Evolutionary conservation across 2,888 invertebrate species (phyloP).

Genomic region (Napeogenes sylphis): DNA sequence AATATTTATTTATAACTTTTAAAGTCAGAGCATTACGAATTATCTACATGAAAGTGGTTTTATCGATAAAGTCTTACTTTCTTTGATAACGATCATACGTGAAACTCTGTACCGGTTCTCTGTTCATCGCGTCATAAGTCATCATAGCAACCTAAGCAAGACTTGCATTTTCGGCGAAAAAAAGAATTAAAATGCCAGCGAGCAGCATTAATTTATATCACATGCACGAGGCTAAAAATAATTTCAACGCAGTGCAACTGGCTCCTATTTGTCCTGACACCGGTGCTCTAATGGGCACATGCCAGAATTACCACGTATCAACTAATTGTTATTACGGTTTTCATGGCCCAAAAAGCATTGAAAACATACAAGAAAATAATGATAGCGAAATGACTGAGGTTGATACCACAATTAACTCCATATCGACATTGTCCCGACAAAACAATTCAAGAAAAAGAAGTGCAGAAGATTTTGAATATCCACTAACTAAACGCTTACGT

Average conservation of each 20-base stretch:
- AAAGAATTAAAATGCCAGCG: slow-evolving; percentile 56
- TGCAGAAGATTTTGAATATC: slow-evolving; percentile 56
- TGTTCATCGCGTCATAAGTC: background rate
- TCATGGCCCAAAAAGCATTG: slow-evolving; percentile 53
- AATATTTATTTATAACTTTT: slow-evolving; percentile 1
- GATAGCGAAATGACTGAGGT: slow-evolving; percentile 63
- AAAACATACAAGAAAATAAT: slow-evolving; percentile 40
- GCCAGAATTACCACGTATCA: slow-evolving; percentile 69
- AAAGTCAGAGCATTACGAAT: background rate
- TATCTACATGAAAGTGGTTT: background rate
- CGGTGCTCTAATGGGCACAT: slow-evolving; percentile 60
- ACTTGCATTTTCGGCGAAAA: background rate
- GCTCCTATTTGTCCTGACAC: slow-evolving; percentile 61
- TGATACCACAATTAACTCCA: slow-evolving; percentile 32
- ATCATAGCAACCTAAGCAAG: background rate
- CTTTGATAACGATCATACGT: background rate
- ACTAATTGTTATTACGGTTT: slow-evolving; percentile 76
- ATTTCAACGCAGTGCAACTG: slow-evolving; percentile 68
- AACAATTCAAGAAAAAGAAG: slow-evolving; percentile 60
- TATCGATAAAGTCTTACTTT: background rate
- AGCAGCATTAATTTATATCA: slow-evolving; percentile 60
- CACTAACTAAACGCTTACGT: slow-evolving; percentile 62
- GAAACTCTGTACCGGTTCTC: background rate
- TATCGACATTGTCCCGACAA: slow-evolving; percentile 38
- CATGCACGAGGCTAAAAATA: slow-evolving; percentile 67